Evolutionary conservation across 2,888 invertebrate genomes (phyloP).

Genomic region (Drosophila atripex): DNA sequence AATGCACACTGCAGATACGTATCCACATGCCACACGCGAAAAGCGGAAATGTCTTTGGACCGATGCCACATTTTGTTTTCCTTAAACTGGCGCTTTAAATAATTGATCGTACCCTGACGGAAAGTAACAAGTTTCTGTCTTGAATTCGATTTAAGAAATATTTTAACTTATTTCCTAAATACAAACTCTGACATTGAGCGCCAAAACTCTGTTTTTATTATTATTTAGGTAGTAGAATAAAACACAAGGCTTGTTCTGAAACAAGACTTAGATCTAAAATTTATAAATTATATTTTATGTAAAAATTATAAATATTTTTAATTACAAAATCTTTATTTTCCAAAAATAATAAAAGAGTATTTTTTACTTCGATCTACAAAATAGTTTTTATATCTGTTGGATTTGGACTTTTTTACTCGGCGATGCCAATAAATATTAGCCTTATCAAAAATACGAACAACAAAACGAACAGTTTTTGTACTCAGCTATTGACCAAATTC

Average conservation of each 20-base stretch:
- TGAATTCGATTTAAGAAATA: not conserved
- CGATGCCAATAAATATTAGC: slow-evolving; percentile 46
- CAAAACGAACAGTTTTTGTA: slow-evolving; percentile 14
- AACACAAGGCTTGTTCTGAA: no score
- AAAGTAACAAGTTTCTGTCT: not conserved
- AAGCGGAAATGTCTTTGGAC: slow-evolving; percentile 67
- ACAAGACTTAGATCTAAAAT: no score
- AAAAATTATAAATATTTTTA: not conserved
- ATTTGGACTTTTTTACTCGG: not conserved
- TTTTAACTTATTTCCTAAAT: not conserved
- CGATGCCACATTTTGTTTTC: slow-evolving; percentile 72
- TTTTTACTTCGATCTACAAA: not conserved
- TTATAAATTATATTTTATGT: no score
- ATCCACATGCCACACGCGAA: slow-evolving; percentile 58
- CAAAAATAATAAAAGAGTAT: not conserved
- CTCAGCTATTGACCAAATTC: slow-evolving; percentile 68
- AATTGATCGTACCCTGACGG: slow-evolving; percentile 38
- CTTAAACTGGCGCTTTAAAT: slow-evolving; percentile 63
- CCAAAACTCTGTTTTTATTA: no score
- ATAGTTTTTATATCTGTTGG: not conserved
- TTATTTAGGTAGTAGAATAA: no score
- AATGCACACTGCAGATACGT: slow-evolving; percentile 58
- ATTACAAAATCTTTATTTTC: not conserved
- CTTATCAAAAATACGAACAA: slow-evolving; percentile 45
- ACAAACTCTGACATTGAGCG: no score